A percentile compares a stretch with the other conserved stretches of the same genome.
phyloP scores from a whole-genome alignment of 2,113 vertebrate species.

The Mystacornis crossleyi region DNA sequence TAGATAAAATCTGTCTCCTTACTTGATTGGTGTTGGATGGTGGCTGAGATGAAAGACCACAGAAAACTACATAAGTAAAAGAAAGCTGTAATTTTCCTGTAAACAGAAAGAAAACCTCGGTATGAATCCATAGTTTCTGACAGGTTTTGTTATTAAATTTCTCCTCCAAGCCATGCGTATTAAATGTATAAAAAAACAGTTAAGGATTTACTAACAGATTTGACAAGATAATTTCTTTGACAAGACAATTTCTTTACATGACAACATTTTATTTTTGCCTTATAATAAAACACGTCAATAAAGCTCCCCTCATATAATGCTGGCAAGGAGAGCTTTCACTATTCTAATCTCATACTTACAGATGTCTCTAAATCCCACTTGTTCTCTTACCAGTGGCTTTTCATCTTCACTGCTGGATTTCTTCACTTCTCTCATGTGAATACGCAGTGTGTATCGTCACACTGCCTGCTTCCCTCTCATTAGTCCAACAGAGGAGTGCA shows the following conservation, averaged over 20 bases:
- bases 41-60: slow-evolving; percentile 67
- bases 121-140: slow-evolving; percentile 15
- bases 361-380: slow-evolving; percentile 8
- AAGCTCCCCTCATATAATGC: not conserved
- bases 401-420: slow-evolving; percentile 66
- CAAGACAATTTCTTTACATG: not conserved
- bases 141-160: not conserved
- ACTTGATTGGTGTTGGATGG: slow-evolving; percentile 79
- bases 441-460: not conserved
- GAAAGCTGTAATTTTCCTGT: slow-evolving; percentile 73
- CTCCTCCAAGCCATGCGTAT: not conserved
- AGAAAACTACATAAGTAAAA: slow-evolving; percentile 64
- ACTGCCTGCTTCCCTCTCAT: not conserved
- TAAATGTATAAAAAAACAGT: not conserved
- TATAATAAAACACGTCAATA: not conserved
- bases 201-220: not conserved
- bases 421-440: slow-evolving; percentile 30
- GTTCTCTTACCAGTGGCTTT: slow-evolving; percentile 75
- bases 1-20: slow-evolving; percentile 55
- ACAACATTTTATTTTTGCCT: not conserved
- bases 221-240: not conserved
- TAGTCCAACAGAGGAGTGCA: not conserved
- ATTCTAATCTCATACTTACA: slow-evolving; percentile 26
- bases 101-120: slow-evolving; percentile 35
- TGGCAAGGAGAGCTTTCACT: not conserved